Evolutionary conservation across 2,797 vertebrate species (phyloP), one percentile per base, ranked within the genome.

Genomic region (Sorex maritimensis): DNA sequence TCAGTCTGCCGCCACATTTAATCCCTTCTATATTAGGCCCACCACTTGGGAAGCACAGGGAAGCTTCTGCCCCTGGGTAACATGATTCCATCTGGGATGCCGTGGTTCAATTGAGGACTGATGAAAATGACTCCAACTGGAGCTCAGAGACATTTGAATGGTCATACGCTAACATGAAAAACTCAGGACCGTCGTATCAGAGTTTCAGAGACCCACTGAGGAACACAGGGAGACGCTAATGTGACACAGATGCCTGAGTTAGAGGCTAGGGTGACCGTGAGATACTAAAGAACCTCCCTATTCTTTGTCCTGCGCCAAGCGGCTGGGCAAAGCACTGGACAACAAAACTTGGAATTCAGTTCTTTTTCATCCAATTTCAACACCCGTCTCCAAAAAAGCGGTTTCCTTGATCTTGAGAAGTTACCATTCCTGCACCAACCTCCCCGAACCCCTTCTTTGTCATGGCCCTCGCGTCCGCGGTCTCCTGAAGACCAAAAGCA

Each of bases 361-460:
- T 68, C 30, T 87, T 28, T 82, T 86, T 88, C 77, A 88, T 38
- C 55, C 2, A 58, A 79, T 82, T 82, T 82, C 46, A 65, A n/a
- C 89, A 34, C 49, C 79, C n/a, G 11, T 30, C 61, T 84, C 93
- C 87, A 69, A 74, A 81, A 83, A 94, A 82, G 55, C 2, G 44
- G n/a, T 24, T 68, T 55, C 17, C 68, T 58, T 9, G 0, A 15
- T 5, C 38, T 12, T 21, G 58, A 94, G 81, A 86, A 74, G 38
- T 30, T 0, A 0, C 81, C 79, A 91, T 80, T 92, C 92, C 74
- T 94, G 78, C 81, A 86, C 75, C 28, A 82, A 86, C 55, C 79
- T 80, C 78, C 77, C 24, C 2, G 71, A 46, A 81, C 94, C 91
- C 95, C 83, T 91, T 69, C 91, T 85, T 91, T 52, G 92, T 92